Conservation (phyloP, 2,888 invertebrate genomes). For the Sisyra nigra region DNA sequence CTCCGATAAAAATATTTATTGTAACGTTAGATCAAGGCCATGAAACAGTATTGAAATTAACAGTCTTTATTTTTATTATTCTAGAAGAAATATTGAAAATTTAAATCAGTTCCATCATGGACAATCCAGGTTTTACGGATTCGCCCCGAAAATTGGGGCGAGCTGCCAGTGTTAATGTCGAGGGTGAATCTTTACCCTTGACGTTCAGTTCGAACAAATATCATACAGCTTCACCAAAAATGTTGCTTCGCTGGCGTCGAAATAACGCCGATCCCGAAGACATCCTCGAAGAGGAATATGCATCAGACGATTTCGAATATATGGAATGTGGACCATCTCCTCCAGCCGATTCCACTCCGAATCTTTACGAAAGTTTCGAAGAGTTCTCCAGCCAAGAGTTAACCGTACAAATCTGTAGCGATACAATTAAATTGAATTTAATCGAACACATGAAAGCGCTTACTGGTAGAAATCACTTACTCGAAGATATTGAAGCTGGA, state of each 20-base stretch:
- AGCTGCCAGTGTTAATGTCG: conserved; percentile 28
- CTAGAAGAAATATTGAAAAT: no score
- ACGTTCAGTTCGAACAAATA: conserved; percentile 18
- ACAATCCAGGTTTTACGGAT: conserved; percentile 27
- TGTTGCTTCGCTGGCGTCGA: conserved; percentile 18
- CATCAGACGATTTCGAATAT: conserved; percentile 55
- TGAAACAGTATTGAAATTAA: no score
- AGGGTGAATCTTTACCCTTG: conserved; percentile 24
- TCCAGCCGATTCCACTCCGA: conserved; percentile 64
- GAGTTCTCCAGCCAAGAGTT: conserved; percentile 44
- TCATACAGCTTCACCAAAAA: conserved; percentile 5
- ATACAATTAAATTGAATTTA: conserved; percentile 55
- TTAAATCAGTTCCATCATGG: conserved; percentile 19
- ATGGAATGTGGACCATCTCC: conserved; percentile 68
- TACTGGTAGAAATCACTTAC: conserved; percentile 46
- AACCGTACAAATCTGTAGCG: conserved; percentile 55
- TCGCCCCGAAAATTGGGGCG: conserved; percentile 23
- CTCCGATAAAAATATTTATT: no score
- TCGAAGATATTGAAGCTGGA: conserved; percentile 59
- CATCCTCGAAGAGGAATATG: conserved; percentile 48
- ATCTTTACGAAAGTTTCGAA: conserved; percentile 67
- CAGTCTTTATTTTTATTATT: no score
- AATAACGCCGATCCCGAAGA: conserved; percentile 21
- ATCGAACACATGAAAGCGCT: conserved; percentile 55
- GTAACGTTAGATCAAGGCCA: no score